These are phyloP conservation scores for Enteromius trimaculatus DNA, from an alignment of 2,797 vertebrate genomes.

Conservation along the genomic window DNA sequence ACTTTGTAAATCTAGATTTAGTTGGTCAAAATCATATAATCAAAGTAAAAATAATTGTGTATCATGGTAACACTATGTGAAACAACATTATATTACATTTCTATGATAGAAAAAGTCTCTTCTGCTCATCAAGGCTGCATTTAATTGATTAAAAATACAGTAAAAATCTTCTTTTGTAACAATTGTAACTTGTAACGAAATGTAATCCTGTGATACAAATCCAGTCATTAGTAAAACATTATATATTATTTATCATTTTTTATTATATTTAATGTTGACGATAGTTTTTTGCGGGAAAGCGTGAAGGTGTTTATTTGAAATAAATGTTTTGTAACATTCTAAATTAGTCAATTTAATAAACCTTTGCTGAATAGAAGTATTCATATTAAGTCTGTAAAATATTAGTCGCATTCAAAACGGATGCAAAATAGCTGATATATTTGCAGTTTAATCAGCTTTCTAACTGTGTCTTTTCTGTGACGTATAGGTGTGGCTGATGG, in stretches of 20 bases:
- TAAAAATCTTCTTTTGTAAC: background rate
- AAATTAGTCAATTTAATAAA: background rate
- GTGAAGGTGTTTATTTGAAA: background rate
- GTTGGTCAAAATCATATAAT: background rate
- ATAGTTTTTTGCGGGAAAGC: background rate
- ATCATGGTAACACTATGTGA: background rate
- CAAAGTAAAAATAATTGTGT: background rate
- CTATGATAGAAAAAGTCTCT: background rate
- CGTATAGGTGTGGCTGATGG: conserved; percentile 93
- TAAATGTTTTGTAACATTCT: background rate
- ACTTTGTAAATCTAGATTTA: too few species aligned
- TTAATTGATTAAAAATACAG: background rate
- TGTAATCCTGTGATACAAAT: background rate
- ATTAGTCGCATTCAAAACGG: background rate
- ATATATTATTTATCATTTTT: background rate
- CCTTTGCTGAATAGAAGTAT: background rate
- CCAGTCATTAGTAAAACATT: background rate
- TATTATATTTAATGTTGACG: background rate
- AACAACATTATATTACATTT: too few species aligned
- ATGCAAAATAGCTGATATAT: background rate
- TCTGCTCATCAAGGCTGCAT: background rate
- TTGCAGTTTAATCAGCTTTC: background rate
- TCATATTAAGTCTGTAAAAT: background rate
- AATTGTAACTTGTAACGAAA: background rate
- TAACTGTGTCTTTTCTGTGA: conserved; percentile 5